Conservation (phyloP, 2,797 vertebrate genomes). For the Rousettus madagascariensis region DNA sequence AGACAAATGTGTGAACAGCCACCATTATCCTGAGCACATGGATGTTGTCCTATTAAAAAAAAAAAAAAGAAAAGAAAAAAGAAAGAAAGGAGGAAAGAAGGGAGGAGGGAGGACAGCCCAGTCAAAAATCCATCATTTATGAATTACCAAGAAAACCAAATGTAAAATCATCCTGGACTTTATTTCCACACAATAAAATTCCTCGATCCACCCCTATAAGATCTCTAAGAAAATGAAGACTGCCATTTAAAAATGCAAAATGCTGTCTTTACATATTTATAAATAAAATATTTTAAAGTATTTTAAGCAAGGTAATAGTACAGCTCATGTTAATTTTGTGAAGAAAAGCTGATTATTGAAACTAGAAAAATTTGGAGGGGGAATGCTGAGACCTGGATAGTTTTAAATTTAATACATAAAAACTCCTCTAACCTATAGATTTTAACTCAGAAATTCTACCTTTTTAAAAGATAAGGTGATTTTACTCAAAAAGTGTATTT, state of each 20-base stretch:
- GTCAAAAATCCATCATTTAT: constrained; percentile 37
- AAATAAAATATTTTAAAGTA: not conserved
- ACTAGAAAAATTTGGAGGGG: not conserved
- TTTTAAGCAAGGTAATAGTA: not conserved
- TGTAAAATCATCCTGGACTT: constrained; percentile 1
- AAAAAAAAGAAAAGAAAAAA: not conserved
- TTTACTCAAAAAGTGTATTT: not conserved
- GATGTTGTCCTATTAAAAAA: constrained; percentile 90
- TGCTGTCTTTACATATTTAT: not conserved
- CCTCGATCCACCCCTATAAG: not conserved
- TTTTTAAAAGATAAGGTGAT: constrained; percentile 1
- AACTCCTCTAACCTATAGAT: not conserved
- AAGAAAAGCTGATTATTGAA: not conserved
- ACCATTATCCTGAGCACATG: constrained; percentile 96
- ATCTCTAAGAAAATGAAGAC: not conserved
- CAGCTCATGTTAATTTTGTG: not conserved
- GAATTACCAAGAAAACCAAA: constrained; percentile 1
- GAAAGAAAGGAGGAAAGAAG: too few relatives aligned
- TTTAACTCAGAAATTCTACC: constrained; percentile 46
- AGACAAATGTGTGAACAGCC: constrained; percentile 99
- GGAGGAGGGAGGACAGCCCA: not conserved
- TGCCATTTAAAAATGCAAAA: not conserved
- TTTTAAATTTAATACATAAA: constrained; percentile 14
- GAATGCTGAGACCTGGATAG: not conserved
- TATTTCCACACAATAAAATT: not conserved